phyloP scores from a whole-genome alignment of 2,797 vertebrate genomes.

The Chaunax sp. region DNA sequence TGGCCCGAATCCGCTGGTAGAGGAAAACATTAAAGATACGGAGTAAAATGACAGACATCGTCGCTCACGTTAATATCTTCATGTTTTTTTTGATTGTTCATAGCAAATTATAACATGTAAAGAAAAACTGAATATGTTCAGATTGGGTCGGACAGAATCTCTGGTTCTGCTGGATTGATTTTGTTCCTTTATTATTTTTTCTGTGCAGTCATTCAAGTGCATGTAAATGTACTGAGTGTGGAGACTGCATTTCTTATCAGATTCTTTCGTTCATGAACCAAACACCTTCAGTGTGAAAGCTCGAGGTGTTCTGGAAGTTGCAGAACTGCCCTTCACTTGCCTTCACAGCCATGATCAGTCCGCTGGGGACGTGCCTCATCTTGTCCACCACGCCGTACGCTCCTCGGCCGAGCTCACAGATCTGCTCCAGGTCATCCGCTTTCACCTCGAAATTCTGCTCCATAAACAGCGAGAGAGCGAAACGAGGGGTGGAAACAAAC shows the following conservation, averaged over 20 bases:
- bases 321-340: constrained; percentile 67
- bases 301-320: no score
- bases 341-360: constrained; percentile 97
- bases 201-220: no score
- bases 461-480: neutral
- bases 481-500: neutral
- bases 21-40: neutral
- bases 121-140: no score
- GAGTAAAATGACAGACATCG: neutral
- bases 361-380: constrained; percentile 94
- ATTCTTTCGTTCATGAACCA: no score
- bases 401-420: constrained; percentile 92
- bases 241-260: no score
- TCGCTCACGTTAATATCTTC: neutral
- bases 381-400: constrained; percentile 97
- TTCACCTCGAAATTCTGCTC: constrained; percentile 95
- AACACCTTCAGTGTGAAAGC: no score
- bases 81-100: no score
- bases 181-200: no score
- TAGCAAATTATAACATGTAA: no score
- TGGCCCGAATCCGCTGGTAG: constrained; percentile 92
- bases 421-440: constrained; percentile 94
- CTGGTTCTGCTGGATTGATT: no score
- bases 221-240: no score
- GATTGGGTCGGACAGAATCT: no score